A percentile compares a stretch with the other conserved stretches of the same genome.
Conservation (phyloP, 2,113 vertebrate species). For the Carollia perspicillata region DNA sequence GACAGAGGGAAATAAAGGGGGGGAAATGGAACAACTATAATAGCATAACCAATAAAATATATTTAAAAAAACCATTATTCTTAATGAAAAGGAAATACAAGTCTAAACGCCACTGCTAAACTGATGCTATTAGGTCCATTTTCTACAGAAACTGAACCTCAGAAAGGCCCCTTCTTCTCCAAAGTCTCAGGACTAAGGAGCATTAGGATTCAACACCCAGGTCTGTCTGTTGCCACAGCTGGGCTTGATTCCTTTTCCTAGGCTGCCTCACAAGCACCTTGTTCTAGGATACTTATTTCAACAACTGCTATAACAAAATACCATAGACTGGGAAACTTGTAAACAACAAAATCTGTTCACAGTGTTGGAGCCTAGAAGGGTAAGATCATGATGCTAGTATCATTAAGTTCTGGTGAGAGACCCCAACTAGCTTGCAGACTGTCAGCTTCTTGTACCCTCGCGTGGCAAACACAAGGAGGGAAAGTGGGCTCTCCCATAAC, state of each 20-base stretch:
- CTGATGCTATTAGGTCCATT: neutral
- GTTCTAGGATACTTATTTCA: neutral
- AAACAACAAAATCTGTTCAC: neutral
- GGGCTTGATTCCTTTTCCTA: neutral
- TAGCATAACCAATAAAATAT: too few relatives aligned
- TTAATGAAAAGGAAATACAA: neutral
- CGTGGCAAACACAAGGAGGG: neutral
- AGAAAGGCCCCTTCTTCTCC: neutral
- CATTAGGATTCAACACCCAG: neutral
- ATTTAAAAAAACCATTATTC: neutral
- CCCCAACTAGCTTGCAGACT: neutral
- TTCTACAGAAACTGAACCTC: neutral
- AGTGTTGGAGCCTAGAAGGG: neutral
- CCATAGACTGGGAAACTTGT: neutral
- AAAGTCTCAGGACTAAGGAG: neutral
- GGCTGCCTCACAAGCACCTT: neutral
- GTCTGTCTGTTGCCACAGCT: neutral
- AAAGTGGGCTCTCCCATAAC: neutral
- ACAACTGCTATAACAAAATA: neutral
- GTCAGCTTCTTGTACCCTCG: neutral
- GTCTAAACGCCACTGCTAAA: neutral
- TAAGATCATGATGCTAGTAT: neutral
- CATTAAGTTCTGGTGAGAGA: neutral
- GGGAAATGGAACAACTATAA: too few relatives aligned
- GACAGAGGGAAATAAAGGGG: too few relatives aligned